phyloP scores from a whole-genome alignment of 2,113 vertebrate species.

The Siniperca knerii region DNA sequence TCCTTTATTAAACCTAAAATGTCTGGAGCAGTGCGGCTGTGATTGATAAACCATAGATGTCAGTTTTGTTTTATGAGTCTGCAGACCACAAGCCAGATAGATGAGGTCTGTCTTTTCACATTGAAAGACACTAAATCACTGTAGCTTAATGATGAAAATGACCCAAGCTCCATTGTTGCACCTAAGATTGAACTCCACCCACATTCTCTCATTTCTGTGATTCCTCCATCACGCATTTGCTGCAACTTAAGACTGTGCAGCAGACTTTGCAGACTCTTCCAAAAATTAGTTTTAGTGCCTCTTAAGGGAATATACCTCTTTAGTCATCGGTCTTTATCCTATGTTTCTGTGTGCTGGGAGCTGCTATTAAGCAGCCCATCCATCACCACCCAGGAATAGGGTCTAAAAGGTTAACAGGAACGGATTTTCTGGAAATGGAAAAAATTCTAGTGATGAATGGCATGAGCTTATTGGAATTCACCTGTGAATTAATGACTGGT shows the following conservation, averaged over 20 bases:
- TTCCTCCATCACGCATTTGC: slow-evolving; percentile 18
- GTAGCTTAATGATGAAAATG: slow-evolving; percentile 73
- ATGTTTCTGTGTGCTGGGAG: slow-evolving; percentile 74
- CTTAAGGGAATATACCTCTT: slow-evolving; percentile 57
- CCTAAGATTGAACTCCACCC: slow-evolving; percentile 44
- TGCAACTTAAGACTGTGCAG: slow-evolving; percentile 13
- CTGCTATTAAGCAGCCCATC: slow-evolving; percentile 80
- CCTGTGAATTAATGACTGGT: slow-evolving; percentile 77
- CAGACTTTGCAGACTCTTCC: slow-evolving; percentile 24
- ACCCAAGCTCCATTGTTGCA: slow-evolving; percentile 50
- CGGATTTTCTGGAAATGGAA: slow-evolving; percentile 75
- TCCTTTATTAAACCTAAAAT: slow-evolving; percentile 59
- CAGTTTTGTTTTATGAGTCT: slow-evolving; percentile 70
- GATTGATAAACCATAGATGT: slow-evolving; percentile 69
- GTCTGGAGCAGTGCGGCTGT: slow-evolving; percentile 47
- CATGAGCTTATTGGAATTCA: slow-evolving; percentile 69
- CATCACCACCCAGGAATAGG: slow-evolving; percentile 78
- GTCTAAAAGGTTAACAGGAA: slow-evolving; percentile 82
- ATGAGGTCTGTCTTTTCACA: slow-evolving; percentile 69
- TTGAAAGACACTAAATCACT: slow-evolving; percentile 72
- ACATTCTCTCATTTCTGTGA: slow-evolving; percentile 19
- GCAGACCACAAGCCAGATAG: slow-evolving; percentile 66
- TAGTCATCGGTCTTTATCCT: slow-evolving; percentile 66
- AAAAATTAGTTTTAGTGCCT: slow-evolving; percentile 55
- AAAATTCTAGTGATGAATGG: slow-evolving; percentile 79